Evolutionary conservation across 2,113 vertebrate genomes (phyloP).

Genomic region (Bothrops jararaca): DNA sequence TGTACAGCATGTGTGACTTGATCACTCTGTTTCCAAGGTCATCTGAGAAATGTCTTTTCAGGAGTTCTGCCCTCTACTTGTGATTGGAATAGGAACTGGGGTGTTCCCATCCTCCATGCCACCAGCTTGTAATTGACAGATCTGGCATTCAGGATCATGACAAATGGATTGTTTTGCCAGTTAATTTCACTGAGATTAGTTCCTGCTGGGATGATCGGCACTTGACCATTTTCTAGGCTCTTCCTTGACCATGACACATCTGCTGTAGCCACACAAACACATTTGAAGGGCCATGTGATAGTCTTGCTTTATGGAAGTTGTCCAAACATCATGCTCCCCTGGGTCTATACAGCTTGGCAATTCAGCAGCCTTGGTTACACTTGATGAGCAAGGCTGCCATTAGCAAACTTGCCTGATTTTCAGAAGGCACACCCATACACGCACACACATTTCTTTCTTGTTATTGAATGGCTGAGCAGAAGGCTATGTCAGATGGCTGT

Average conservation of each 20-base stretch:
- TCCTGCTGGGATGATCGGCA: constrained; percentile 63
- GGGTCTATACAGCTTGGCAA: constrained; percentile 56
- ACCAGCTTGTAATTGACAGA: constrained; percentile 48
- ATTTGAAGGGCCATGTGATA: constrained; percentile 34
- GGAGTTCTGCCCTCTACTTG: constrained; percentile 33
- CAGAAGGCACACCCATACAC: neutral
- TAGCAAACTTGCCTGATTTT: constrained; percentile 43
- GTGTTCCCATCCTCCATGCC: constrained; percentile 14
- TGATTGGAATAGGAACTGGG: constrained; percentile 50
- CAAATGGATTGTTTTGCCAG: constrained; percentile 46
- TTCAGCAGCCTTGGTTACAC: constrained; percentile 64
- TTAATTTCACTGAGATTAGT: constrained; percentile 61
- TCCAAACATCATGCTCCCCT: constrained; percentile 57
- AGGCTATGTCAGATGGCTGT: constrained; percentile 62
- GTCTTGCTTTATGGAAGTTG: constrained; percentile 59
- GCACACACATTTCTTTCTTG: constrained; percentile 44
- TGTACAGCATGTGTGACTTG: neutral
- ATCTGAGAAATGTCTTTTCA: constrained; percentile 41
- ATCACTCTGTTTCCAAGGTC: constrained; percentile 15
- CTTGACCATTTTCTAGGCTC: constrained; percentile 53
- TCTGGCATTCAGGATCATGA: constrained; percentile 50
- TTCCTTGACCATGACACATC: constrained; percentile 59
- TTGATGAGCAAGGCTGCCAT: constrained; percentile 62
- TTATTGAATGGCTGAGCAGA: constrained; percentile 56
- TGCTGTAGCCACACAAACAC: constrained; percentile 54